Percentiles rank a stretch among this genome's conserved stretches.
Conservation (phyloP, 2,113 vertebrate genomes). For the Neolamprologus toae region DNA sequence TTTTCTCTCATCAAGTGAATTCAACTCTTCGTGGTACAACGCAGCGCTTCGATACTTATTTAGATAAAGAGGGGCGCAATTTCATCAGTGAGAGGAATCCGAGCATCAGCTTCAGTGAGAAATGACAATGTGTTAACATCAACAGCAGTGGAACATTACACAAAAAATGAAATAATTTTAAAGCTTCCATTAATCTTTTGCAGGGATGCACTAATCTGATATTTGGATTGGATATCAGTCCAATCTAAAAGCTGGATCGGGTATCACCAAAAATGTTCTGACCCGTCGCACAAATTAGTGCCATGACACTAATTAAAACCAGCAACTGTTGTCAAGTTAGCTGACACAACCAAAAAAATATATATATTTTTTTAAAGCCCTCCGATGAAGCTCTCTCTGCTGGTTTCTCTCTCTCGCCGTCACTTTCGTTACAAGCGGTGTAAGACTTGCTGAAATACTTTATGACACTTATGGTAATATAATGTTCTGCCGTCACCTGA, state of each 20-base stretch:
- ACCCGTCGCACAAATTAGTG: not conserved
- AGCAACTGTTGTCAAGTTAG: not conserved
- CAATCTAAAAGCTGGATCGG: not conserved
- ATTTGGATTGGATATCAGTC: not conserved
- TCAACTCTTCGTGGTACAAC: not conserved
- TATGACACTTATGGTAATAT: not conserved
- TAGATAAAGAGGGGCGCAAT: not conserved
- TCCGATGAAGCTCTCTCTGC: not conserved
- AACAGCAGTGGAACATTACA: not conserved
- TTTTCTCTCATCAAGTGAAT: not conserved
- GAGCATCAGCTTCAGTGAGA: not conserved
- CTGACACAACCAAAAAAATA: not conserved
- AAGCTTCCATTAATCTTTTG: not conserved
- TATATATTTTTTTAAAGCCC: not conserved
- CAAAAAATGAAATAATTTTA: not conserved
- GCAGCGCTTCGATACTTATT: rapidly evolving
- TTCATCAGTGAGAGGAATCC: not conserved
- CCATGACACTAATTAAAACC: not conserved
- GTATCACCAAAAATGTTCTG: not conserved
- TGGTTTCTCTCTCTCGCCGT: not conserved
- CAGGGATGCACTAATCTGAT: not conserved
- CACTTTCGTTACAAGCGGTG: not conserved
- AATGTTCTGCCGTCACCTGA: rapidly evolving
- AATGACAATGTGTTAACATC: not conserved
- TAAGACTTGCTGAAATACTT: not conserved